These are phyloP conservation scores for Thomomys bottae DNA, from an alignment of 2,113 vertebrate species.

Conservation along the genomic window DNA sequence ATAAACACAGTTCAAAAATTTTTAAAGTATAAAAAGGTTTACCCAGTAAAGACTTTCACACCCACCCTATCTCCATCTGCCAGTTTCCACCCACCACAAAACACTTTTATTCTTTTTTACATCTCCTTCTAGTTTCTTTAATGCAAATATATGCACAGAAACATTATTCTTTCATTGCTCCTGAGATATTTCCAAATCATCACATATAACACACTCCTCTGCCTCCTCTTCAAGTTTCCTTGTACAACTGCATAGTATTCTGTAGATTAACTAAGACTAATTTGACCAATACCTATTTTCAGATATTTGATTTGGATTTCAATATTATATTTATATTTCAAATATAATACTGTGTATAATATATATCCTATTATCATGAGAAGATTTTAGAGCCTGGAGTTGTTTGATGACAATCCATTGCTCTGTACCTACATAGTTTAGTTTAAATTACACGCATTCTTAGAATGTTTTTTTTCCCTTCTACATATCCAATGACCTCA, in stretches of 20 bases:
- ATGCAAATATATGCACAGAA: constrained; percentile 63
- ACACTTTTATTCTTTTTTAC: constrained; percentile 71
- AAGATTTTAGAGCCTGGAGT: neutral
- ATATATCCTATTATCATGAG: neutral
- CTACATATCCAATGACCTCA: neutral
- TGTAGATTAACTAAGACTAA: neutral
- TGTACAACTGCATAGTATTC: constrained; percentile 53
- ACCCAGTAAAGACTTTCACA: constrained; percentile 70
- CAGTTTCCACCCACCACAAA: constrained; percentile 72
- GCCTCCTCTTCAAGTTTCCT: neutral
- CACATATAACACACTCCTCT: neutral
- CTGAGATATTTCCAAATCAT: constrained; percentile 32
- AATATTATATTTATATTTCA: neutral
- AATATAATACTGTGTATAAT: neutral
- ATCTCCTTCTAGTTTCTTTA: constrained; percentile 64
- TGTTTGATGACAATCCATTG: neutral
- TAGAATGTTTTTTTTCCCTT: neutral
- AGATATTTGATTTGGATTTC: constrained; percentile 16
- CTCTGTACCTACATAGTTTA: neutral
- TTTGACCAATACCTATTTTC: neutral
- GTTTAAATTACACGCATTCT: neutral
- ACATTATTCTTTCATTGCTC: constrained; percentile 56
- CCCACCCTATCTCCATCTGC: constrained; percentile 73
- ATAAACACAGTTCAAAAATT: constrained; percentile 60
- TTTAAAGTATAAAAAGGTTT: constrained; percentile 65